Percentiles rank a stretch among this genome's conserved stretches.
Conservation (phyloP, 2,797 vertebrate species). For the Micropoecilia bifurca region DNA sequence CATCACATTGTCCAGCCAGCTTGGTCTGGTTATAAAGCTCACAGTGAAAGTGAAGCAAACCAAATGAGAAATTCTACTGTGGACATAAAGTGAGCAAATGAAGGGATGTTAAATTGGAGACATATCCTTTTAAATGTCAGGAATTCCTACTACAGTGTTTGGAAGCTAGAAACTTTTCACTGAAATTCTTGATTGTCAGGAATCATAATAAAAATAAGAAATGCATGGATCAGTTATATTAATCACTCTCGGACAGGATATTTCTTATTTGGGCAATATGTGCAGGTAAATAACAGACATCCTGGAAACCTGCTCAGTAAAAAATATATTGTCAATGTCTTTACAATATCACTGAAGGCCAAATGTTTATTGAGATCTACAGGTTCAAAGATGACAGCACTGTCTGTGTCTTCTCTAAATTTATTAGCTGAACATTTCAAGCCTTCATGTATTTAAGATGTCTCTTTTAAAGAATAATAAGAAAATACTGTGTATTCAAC, state of each 20-base stretch:
- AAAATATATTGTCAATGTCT: not conserved
- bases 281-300: not conserved
- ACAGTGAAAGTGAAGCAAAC: not conserved
- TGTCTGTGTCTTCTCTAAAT: not conserved
- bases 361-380: not conserved
- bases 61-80: not conserved
- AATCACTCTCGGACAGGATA: not conserved
- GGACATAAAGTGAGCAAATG: not conserved
- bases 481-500: not conserved
- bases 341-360: not conserved
- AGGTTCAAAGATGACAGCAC: not conserved
- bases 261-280: not conserved
- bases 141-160: not conserved
- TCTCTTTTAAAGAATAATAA: not conserved
- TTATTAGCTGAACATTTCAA: not conserved
- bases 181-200: not conserved
- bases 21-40: not conserved
- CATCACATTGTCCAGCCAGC: not conserved
- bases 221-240: not conserved
- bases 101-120: not conserved
- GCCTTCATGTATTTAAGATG: not conserved
- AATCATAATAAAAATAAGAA: not conserved
- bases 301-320: not conserved
- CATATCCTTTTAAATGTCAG: not conserved
- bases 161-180: not conserved